Base-by-base conservation (phyloP, 2,113 vertebrate species). In the Colaptes auratus region DNA sequence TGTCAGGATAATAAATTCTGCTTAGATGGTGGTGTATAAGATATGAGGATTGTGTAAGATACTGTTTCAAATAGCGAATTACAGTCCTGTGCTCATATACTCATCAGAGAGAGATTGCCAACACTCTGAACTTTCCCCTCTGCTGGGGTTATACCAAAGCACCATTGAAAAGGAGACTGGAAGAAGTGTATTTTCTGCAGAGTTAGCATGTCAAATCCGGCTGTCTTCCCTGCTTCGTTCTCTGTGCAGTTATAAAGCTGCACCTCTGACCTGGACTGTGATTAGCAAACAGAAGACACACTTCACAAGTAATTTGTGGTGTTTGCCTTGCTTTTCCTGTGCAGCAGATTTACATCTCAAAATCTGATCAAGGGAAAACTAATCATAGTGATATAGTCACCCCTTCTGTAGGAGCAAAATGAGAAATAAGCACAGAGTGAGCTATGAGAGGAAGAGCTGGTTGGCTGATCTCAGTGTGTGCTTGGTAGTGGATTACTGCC, bases 191-290 rank as follows among this genome's bases (percentile, higher is more conserved):
- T 67, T 70, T 66, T 67, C 66, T 18, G 9, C 15, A 52, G 28
- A 46, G 9, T 1, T 56, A 9, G 25, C 7, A 1, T 7, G 5
- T 7, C 7, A 9, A 44, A 33, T 19, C 6, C 30, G 55, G 21
- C 21, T 42, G 66, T 19, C 20, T 66, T 31, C 52, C 20, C 24
- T 14, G 52, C 52, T 64, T 23, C 10, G 39, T 59, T 36, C 19
- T 73, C 27, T 7, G 7, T 3, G 55, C 15, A 52, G 42, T 6
- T 25, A 24, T 2, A 28, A 48, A 64, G 36, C 28, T 55, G 63
- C 27, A 19, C 20, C 30, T 58, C 76, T 35, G 61, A n/a, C 24
- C 67, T n/a, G 56, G 73, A 7, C 20, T 24, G 48, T 66, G 31
- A 24, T 15, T 4, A 4, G 50, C 50, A 21, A 28, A 39, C 5